Conservation (phyloP, 2,113 vertebrate genomes). For the Morone chrysops region DNA sequence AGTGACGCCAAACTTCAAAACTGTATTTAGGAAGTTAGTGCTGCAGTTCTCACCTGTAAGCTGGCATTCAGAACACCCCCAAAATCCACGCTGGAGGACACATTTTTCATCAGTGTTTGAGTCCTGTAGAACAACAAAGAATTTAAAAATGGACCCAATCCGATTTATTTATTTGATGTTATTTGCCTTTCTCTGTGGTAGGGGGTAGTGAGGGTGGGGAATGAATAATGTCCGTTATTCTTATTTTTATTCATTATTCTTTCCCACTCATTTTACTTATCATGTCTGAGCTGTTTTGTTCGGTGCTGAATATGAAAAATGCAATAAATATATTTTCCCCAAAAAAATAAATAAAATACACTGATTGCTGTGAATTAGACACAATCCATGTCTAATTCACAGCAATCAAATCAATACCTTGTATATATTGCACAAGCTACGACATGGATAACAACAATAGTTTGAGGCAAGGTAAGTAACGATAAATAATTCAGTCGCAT, state of each 20-base stretch:
- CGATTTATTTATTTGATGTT: too few species aligned
- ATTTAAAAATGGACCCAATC: not conserved
- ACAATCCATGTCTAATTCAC: slow-evolving; percentile 5
- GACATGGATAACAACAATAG: slow-evolving; percentile 19
- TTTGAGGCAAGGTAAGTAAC: slow-evolving; percentile 27
- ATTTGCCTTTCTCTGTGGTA: too few species aligned
- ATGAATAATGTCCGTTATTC: too few species aligned
- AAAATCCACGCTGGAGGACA: slow-evolving; percentile 88
- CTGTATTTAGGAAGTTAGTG: not conserved
- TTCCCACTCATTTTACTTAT: too few species aligned
- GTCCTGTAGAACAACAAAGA: slow-evolving; percentile 86
- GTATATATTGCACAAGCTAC: slow-evolving; percentile 1
- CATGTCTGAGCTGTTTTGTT: too few species aligned
- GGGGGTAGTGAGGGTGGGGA: too few species aligned
- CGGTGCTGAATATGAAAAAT: too few species aligned
- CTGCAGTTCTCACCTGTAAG: slow-evolving; percentile 86
- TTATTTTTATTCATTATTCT: too few species aligned
- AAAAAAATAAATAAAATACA: too few species aligned
- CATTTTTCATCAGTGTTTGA: slow-evolving; percentile 91
- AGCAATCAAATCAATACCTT: slow-evolving; percentile 18
- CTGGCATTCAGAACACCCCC: slow-evolving; percentile 88
- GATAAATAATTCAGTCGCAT: slow-evolving; percentile 29
- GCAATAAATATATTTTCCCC: too few species aligned
- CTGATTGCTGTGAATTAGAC: not conserved
- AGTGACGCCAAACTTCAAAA: not conserved